phyloP scores from a whole-genome alignment of 2,113 vertebrate species.

The Psittacara wagleri region DNA sequence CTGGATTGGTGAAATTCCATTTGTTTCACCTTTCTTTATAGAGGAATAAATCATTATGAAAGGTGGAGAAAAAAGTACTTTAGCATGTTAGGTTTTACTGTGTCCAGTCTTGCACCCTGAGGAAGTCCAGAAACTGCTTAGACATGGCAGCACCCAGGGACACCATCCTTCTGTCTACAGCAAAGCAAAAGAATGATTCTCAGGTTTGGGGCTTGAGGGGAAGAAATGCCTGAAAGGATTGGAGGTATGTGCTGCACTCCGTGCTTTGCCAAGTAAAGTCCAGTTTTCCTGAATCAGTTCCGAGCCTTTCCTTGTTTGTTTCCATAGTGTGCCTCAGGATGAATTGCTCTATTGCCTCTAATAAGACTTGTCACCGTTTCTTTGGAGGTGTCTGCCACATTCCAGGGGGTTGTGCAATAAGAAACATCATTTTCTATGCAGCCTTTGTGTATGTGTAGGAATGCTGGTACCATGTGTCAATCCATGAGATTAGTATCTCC shows the following conservation, averaged over 20 bases:
- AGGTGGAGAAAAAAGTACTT: neutral
- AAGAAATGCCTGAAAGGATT: neutral
- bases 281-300: neutral
- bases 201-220: neutral
- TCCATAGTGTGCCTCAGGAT: neutral
- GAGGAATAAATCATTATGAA: neutral
- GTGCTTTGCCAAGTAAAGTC: neutral
- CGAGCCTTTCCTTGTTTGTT: neutral
- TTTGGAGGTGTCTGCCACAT: neutral
- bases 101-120: neutral
- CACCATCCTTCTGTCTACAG: neutral
- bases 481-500: neutral
- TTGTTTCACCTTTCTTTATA: neutral
- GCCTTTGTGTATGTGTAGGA: neutral
- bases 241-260: accelerated
- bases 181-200: neutral
- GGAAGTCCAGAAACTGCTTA: accelerated
- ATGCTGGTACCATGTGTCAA: neutral
- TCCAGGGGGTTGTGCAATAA: neutral
- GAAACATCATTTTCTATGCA: neutral
- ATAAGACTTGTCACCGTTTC: neutral
- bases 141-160: neutral
- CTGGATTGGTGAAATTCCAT: neutral
- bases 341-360: neutral
- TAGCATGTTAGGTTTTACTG: neutral